Conservation (phyloP, 2,113 vertebrate species). For the Argyrosomus japonicus region DNA sequence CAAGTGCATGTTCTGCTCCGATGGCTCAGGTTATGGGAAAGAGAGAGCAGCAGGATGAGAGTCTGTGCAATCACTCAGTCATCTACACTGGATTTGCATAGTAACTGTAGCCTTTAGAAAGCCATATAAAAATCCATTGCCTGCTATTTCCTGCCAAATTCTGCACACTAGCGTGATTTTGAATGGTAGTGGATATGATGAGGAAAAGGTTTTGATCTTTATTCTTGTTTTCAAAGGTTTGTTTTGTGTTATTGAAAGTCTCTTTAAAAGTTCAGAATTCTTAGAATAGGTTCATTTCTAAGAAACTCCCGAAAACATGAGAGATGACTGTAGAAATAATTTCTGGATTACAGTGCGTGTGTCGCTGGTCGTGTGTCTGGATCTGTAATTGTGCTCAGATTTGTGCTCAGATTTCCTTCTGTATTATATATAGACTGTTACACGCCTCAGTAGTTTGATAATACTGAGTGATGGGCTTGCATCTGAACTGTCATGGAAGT, state of each 20-base stretch:
- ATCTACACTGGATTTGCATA: conserved; percentile 61
- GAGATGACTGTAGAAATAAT: conserved; percentile 3
- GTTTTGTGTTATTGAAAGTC: conserved; percentile 11
- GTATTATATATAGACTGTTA: conserved; percentile 55
- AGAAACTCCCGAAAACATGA: not conserved
- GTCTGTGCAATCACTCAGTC: conserved; percentile 43
- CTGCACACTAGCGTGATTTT: conserved; percentile 18
- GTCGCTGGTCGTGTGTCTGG: conserved; percentile 7
- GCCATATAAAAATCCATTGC: conserved; percentile 17
- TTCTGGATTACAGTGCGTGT: conserved; percentile 4
- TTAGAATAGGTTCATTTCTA: not conserved
- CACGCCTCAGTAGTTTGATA: conserved; percentile 62
- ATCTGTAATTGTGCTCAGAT: conserved; percentile 39
- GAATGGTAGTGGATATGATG: conserved; percentile 30
- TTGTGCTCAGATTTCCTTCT: conserved; percentile 3
- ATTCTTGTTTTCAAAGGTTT: conserved; percentile 4
- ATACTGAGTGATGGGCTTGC: conserved; percentile 70
- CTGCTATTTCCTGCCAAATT: conserved; percentile 18
- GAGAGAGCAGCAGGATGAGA: conserved; percentile 33
- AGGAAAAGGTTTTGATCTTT: conserved; percentile 14
- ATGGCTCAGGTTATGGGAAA: conserved; percentile 62
- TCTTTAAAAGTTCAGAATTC: conserved; percentile 1
- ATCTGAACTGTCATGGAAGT: conserved; percentile 71
- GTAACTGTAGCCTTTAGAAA: conserved; percentile 48
- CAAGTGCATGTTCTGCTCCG: conserved; percentile 72